phyloP scores from a whole-genome alignment of 2,888 invertebrate species.

The Byasa hedistus region DNA sequence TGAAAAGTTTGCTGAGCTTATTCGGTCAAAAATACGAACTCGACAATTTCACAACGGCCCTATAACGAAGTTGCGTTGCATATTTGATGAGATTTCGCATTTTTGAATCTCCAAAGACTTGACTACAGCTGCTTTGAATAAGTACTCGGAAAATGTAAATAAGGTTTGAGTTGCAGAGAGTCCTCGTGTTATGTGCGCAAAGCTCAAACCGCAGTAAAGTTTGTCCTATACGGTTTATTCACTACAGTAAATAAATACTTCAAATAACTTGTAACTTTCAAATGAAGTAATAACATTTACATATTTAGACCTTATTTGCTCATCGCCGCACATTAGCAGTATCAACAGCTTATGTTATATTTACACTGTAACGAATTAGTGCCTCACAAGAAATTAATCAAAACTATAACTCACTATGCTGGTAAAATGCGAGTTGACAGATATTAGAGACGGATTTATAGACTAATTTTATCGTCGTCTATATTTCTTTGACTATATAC shows the following conservation, averaged over 20 bases:
- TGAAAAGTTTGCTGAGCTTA: slow-evolving; percentile 5
- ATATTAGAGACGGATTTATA: too few species aligned
- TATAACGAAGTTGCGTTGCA: slow-evolving; percentile 17
- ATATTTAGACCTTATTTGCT: too few species aligned
- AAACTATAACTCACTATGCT: too few species aligned
- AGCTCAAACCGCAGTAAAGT: not conserved
- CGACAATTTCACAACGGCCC: not conserved
- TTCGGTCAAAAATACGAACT: not conserved
- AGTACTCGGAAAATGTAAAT: slow-evolving; percentile 1
- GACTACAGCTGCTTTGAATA: slow-evolving; percentile 3
- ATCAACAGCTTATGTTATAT: too few species aligned
- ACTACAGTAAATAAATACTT: not conserved
- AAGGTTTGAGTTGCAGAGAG: not conserved
- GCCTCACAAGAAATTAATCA: too few species aligned
- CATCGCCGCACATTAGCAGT: too few species aligned
- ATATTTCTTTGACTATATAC: too few species aligned
- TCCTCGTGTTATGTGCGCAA: not conserved
- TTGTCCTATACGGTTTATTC: not conserved
- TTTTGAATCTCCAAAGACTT: not conserved
- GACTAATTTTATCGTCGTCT: too few species aligned
- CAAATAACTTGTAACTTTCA: too few species aligned
- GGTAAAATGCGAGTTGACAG: too few species aligned
- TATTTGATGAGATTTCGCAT: slow-evolving; percentile 15
- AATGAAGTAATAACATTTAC: not conserved
- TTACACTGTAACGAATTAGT: too few species aligned